Base-by-base conservation (phyloP, 1,140 invertebrate genomes). In the Eriosoma lanigerum region DNA sequence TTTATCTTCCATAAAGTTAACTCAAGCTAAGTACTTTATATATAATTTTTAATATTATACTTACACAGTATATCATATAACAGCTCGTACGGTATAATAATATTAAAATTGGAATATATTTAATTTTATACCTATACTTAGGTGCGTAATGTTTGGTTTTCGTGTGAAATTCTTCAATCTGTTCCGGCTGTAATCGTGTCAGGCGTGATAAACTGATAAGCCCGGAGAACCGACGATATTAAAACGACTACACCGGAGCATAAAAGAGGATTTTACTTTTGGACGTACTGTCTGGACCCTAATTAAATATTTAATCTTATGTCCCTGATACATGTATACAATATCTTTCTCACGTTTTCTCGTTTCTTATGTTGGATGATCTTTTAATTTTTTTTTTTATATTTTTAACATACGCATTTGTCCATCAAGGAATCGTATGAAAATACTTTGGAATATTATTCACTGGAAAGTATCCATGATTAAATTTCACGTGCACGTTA, bases 241-340 rank as follows among this genome's bases (percentile, higher is more conserved):
- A 62, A 62, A 62, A 62, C 60, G 60, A 26, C 3, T 19, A 62
- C 32, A 62, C n/a, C 60, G 19, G 17, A 62, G 60, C 8, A 62
- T 26, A 32, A 62, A 62, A 62, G 60, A 62, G 60, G 60, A 62
- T 66, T 66, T 66, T 44, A 38, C n/a, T 10, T 66, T 66, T 26
- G 38, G 38, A 60, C 13, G 58, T 29, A 60, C 32, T 10, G 64
- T 21, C 38, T 38, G 19, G n/a, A 66, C 38, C 64, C 64, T 66
- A 66, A 66, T 66, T 66, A 66, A 66, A 66, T 66, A 66, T 66
- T 66, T 66, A 66, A 66, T 66, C 64, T 66, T 19, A 19, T 38
- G 8, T 26, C 60, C 56, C 21, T 56, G 21, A 13, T 17, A 24
- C 60, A 8, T 38, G 32, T 38, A 3, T 38, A 4, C 32, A 64